These are phyloP conservation scores for Erpobdella octoculata DNA, from an alignment of 2,888 invertebrate species.

Conservation along the genomic window DNA sequence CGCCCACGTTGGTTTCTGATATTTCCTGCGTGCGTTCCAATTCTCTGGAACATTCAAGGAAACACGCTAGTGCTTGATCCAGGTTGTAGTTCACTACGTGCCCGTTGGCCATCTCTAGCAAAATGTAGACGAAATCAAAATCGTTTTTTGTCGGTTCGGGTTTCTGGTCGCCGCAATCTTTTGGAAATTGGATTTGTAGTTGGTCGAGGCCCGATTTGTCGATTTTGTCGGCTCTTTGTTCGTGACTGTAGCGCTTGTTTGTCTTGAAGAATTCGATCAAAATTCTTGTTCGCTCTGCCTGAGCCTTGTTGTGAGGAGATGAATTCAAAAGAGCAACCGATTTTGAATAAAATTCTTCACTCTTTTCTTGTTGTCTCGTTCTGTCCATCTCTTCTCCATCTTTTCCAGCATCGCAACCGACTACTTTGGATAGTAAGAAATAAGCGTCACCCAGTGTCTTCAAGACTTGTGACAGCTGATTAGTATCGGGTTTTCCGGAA, in stretches of 20 bases:
- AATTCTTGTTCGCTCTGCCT: background rate
- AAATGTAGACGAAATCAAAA: background rate
- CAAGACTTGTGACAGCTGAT: background rate
- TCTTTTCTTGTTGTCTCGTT: background rate
- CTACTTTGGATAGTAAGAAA: background rate
- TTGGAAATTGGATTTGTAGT: background rate
- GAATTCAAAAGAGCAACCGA: background rate
- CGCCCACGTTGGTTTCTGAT: background rate
- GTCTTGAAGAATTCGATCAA: background rate
- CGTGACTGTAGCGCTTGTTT: background rate
- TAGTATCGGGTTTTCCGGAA: background rate
- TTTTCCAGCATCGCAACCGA: background rate
- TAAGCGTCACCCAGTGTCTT: slow-evolving; percentile 12
- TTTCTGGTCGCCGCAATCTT: background rate
- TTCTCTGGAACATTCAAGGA: background rate
- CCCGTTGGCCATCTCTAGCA: slow-evolving; percentile 6
- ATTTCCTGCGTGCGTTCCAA: background rate
- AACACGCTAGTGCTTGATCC: slow-evolving; percentile 17
- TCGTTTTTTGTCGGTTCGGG: background rate
- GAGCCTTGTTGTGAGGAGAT: background rate
- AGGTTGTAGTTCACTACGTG: slow-evolving; percentile 10
- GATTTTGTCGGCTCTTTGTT: background rate
- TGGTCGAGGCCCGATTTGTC: background rate
- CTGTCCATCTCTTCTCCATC: background rate
- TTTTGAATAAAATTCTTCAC: background rate